These are phyloP conservation scores for Hecatera dysodea DNA, from an alignment of 2,888 invertebrate genomes.

Conservation along the genomic window DNA sequence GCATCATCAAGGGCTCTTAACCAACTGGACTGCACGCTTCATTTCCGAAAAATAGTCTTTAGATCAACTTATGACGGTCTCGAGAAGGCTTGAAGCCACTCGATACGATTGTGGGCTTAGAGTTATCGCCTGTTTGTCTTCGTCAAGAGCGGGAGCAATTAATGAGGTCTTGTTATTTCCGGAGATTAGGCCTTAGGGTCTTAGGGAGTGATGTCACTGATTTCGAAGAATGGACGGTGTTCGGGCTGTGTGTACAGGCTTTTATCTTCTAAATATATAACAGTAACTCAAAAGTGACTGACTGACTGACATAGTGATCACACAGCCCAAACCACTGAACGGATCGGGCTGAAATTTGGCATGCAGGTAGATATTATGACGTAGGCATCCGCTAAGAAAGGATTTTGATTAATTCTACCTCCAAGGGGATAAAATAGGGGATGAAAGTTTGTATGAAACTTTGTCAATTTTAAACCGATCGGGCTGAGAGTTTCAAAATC, in stretches of 20 bases:
- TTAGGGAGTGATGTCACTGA: constrained; percentile 44
- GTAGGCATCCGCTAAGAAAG: no score
- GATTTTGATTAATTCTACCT: no score
- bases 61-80: constrained; percentile 50
- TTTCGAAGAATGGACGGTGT: constrained; percentile 30
- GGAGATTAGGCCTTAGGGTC: constrained; percentile 49
- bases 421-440: no score
- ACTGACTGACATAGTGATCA: no score
- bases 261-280: no score
- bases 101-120: constrained; percentile 64
- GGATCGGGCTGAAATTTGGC: no score
- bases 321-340: no score
- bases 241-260: neutral
- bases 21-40: constrained; percentile 75
- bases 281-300: no score
- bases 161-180: constrained; percentile 56
- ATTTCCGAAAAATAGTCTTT: constrained; percentile 77
- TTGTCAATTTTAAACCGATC: no score
- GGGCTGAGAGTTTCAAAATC: no score
- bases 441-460: no score
- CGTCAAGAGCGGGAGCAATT: constrained; percentile 57
- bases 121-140: constrained; percentile 63
- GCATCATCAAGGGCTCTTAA: constrained; percentile 68
- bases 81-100: constrained; percentile 67
- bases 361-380: no score